Conservation (phyloP, 1,140 invertebrate species). For the Proctacanthus coquilletti region DNA sequence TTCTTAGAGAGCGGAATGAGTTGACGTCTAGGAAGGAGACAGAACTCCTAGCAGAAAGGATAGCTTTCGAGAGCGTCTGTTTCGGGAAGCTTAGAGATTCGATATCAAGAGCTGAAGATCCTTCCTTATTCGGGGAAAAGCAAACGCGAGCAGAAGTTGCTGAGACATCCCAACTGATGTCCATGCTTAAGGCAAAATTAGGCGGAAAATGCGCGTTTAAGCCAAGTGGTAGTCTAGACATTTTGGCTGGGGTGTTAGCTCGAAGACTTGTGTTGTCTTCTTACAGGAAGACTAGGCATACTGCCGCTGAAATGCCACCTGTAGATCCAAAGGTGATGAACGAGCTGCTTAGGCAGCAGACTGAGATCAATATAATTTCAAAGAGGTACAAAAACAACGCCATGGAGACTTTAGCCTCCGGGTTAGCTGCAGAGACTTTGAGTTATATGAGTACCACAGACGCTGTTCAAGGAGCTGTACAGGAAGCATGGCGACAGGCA, state of each 20-base stretch:
- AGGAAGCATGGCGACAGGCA: constrained; percentile 49
- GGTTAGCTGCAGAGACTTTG: constrained; percentile 46
- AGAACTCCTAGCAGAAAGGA: constrained; percentile 53
- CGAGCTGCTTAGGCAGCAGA: constrained; percentile 40
- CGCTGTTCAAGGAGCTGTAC: constrained; percentile 33
- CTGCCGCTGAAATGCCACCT: constrained; percentile 9
- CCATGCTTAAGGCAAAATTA: constrained; percentile 47
- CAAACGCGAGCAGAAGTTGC: constrained; percentile 34
- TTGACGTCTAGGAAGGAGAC: constrained; percentile 47
- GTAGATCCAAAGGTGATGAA: constrained; percentile 30
- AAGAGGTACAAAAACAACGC: constrained; percentile 50
- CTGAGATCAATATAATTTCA: constrained; percentile 40
- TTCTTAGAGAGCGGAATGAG: constrained; percentile 41
- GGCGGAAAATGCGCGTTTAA: constrained; percentile 29
- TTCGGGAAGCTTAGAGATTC: constrained; percentile 13
- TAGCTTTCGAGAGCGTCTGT: constrained; percentile 51
- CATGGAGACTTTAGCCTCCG: constrained; percentile 46
- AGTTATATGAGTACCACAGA: constrained; percentile 28
- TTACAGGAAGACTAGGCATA: constrained; percentile 3
- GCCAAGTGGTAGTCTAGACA: constrained; percentile 11
- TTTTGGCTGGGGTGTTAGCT: constrained; percentile 13
- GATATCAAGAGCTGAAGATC: constrained; percentile 11
- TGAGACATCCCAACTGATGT: constrained; percentile 57
- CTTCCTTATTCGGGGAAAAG: constrained; percentile 9
- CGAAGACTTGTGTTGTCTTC: constrained; percentile 10